Evolutionary conservation across 2,888 invertebrate genomes (phyloP), one percentile per base, ranked within the genome.

Genomic region (Philhelius pedissequus): DNA sequence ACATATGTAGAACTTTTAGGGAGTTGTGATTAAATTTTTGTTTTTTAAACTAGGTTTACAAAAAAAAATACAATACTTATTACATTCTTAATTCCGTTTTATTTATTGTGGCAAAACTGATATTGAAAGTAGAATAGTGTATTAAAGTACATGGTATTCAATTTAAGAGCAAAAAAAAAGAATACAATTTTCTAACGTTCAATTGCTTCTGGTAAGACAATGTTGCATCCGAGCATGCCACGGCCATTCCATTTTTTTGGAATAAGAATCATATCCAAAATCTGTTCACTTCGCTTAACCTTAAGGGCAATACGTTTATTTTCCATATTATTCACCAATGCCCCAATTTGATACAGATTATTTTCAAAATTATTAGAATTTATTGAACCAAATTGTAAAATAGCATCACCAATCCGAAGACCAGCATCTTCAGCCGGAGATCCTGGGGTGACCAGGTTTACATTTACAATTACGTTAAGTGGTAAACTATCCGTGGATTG

Each of bases 361-460:
- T 94, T 93, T 56, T 93, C 92, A 89, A 96, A 97, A 91, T 97
- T 97, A 6, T 90, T 91, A 0, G 92, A 91, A 89, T 95, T 95
- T 8, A 97, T 92, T 0, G 96, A 95, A 6, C 97, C 97, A 90
- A 97, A 97, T 88, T 96, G 94, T 3, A 96, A 88, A 15, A 97
- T 92, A 86, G 94, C 92, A 90, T 97, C 97, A 15, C 94, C 93
- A 38, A 93, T 92, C 86, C 92, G 92, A 6, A 97, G 92, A 0
- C 97, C 97, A 64, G 96, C 96, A 87, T 93, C 90, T 88, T 96
- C 95, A n/a, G 97, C 97, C 11, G 97, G 97, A 0, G 97, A 97
- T 27, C 94, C 95, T 56, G 93, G 92, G 56, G 94, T 94, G 6
- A 98, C 96, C 69, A 94, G 90, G 81, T 95, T 95, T 1, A 98